phyloP scores from a whole-genome alignment of 2,888 invertebrate genomes.

The Tetanocera ferruginea region DNA sequence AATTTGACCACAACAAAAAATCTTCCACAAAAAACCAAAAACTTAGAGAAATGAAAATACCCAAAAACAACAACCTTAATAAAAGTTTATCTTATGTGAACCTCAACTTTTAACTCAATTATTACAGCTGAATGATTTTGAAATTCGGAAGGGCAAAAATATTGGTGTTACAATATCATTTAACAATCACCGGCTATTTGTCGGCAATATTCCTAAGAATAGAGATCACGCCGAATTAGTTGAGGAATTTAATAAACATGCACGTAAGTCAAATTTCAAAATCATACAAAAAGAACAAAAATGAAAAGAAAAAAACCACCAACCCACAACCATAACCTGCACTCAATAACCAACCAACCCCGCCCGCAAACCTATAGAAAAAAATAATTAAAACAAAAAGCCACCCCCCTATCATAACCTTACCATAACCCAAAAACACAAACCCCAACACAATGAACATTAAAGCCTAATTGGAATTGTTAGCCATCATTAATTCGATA shows the following conservation, averaged over 20 bases:
- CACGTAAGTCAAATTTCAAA: constrained; percentile 85
- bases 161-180: constrained; percentile 99
- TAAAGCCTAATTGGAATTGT: constrained; percentile 41
- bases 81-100: constrained; percentile 64
- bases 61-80: constrained; percentile 32
- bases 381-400: too few relatives aligned
- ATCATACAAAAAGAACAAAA: constrained; percentile 54
- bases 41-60: constrained; percentile 34
- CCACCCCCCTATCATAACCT: neutral
- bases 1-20: neutral
- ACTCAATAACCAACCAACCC: neutral
- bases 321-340: neutral
- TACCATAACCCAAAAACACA: neutral
- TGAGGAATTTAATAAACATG: constrained; percentile 99
- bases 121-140: constrained; percentile 99
- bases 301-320: constrained; percentile 28
- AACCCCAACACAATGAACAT: constrained; percentile 10
- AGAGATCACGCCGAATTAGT: constrained; percentile 99
- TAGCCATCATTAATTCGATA: constrained; percentile 40
- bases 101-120: constrained; percentile 74
- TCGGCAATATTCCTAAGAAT: constrained; percentile 99
- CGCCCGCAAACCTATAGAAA: constrained; percentile 30
- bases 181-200: constrained; percentile 99
- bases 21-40: constrained; percentile 17
- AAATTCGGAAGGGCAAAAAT: constrained; percentile 99